Evolutionary conservation across 1,140 invertebrate genomes (phyloP), one percentile per base, ranked within the genome.

Genomic region (Bursaphelenchus mucronatus): DNA sequence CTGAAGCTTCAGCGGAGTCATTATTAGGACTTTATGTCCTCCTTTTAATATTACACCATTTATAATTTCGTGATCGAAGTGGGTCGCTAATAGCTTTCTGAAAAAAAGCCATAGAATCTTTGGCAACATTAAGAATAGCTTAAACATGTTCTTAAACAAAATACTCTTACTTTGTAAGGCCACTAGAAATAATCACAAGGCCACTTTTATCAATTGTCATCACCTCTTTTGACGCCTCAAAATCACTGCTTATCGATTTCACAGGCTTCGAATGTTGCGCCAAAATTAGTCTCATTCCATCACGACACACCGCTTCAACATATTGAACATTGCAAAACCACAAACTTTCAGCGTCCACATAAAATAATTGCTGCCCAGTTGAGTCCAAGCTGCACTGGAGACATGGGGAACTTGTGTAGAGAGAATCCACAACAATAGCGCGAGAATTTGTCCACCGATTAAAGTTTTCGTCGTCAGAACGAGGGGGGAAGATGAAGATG

Each of bases 401-500:
- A 45, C 67, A 68, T n/a, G n/a, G 17, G 15, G 30, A 49, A 1
- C 3, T 63, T 59, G 13, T 59, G 41, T 13, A 69, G 47, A n/a
- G 3, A 19, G 39, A 30, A 70, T 41, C 52, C 47, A 68, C 67
- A 0, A 68, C 68, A 53, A 68, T 70, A 8, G 67, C 67, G 43
- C 61, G 69, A 8, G 66, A 69, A 30, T 59, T 58, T 17, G 17
- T 59, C 67, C 67, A 68, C 11, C 67, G 62, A 10, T 19, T 40
- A 8, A 17, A 17, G 49, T 67, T 52, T 7, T 41, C 46, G 15
- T 66, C 57, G 39, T 41, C 15, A 41, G 15, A 64, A 6, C 15
- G 45, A 49, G 64, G 64, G 4, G 67, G 67, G 52, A 68, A 68
- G 5, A 68, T 15, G 56, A 68, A 68, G 4, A 68, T 39, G 15